Conservation (phyloP, 2,888 invertebrate genomes). For the Erebia epiphron region DNA sequence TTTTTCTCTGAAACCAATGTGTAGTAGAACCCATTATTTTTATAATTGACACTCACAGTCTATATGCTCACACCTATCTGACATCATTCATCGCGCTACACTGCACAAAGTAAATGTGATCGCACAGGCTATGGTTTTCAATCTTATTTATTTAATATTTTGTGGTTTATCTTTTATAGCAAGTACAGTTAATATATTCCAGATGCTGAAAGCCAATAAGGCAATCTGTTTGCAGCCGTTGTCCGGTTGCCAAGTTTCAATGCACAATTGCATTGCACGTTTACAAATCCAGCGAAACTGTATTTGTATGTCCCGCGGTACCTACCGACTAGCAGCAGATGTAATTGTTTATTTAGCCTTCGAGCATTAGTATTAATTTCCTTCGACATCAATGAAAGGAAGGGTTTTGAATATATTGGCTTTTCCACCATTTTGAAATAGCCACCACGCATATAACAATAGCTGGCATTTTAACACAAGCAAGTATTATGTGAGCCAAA, state of each 20-base stretch:
- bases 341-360: constrained; percentile 36
- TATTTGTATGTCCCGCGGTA: constrained; percentile 31
- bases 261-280: constrained; percentile 34
- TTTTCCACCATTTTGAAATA: too few species aligned
- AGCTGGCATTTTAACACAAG: too few species aligned
- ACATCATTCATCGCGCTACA: too few species aligned
- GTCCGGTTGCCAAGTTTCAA: constrained; percentile 33
- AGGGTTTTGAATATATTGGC: neutral
- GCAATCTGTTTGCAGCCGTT: constrained; percentile 33
- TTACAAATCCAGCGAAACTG: constrained; percentile 38
- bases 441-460: too few species aligned
- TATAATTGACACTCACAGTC: too few species aligned
- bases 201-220: constrained; percentile 31
- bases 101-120: too few species aligned
- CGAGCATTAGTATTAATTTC: constrained; percentile 22
- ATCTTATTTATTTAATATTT: too few species aligned
- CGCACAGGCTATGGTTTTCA: too few species aligned
- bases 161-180: neutral
- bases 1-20: too few species aligned
- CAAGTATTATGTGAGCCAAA: too few species aligned
- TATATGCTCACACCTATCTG: too few species aligned
- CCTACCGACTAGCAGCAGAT: constrained; percentile 34
- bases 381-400: neutral
- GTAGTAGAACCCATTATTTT: too few species aligned
- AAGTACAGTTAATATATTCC: constrained; percentile 16